Base-by-base conservation (phyloP, 2,113 vertebrate genomes). In the Meriones unguiculatus region DNA sequence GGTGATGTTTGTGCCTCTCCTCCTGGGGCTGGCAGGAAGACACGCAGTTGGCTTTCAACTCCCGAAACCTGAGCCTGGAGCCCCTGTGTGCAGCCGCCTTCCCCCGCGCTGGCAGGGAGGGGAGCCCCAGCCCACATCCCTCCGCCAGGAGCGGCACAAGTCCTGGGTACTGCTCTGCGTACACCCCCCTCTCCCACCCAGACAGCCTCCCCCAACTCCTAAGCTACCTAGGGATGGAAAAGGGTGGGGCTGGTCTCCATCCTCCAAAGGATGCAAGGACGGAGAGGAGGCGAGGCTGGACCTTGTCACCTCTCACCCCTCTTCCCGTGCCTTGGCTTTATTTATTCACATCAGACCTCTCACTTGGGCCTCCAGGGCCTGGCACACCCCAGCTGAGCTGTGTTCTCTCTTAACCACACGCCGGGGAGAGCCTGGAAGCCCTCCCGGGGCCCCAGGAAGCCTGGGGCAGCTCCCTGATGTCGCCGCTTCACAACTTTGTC, bases 1-100 rank as follows among this genome's bases (percentile, higher is more conserved):
- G 97, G 97, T 97, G 97, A 98, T 95, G 95, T 92, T 80, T 93
- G 88, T 22, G 62, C 93, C 89, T 90, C 95, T 96, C 94, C 93
- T 97, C 94, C 93, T 59, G 91, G 93, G 87, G 94, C 96, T 96
- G 96, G 94, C 94, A 93, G 94, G 90, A 84, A 94, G 93, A 84
- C 22, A 76, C 4, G 88, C 64, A 20, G 70, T 94, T 90, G 95
- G 92, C 96, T 97, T 95, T 94, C 92, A 41, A 91, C 93, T 95
- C 94, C 95, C 92, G 93, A 94, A 95, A 93, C 94, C 65, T 0
- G 28, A 96, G 91, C 90, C 97, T 11, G 13, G 91, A 95, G 86
- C 91, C 93, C 94, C 81, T 30, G 38, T 57, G 87, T 8, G 6
- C 4, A 11, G 91, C 88, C 2, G 13, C 73, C 69, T 76, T 90